Evolutionary conservation across 2,113 vertebrate species (phyloP).

Genomic region (human): DNA sequence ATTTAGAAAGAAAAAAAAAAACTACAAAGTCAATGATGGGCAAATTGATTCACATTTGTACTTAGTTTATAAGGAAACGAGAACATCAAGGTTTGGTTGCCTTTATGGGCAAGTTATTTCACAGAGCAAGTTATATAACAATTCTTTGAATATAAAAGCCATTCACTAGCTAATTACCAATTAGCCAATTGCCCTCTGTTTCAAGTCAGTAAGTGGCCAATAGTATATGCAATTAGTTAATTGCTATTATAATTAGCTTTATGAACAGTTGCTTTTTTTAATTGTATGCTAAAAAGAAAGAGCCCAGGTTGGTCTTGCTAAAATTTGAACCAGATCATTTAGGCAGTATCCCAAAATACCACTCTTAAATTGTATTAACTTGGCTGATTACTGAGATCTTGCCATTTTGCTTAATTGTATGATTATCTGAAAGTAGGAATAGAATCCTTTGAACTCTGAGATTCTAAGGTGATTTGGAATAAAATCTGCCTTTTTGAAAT

Average conservation of each 20-base stretch:
- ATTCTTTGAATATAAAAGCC: constrained; percentile 59
- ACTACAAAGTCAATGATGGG: neutral
- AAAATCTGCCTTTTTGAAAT: constrained; percentile 27
- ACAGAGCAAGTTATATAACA: constrained; percentile 51
- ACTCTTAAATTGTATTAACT: neutral
- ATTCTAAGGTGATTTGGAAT: neutral
- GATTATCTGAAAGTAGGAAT: neutral
- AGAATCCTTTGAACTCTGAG: neutral
- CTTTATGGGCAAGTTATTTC: constrained; percentile 25
- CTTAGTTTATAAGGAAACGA: neutral
- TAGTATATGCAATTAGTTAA: constrained; percentile 70
- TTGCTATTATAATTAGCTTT: constrained; percentile 64
- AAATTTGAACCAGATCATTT: constrained; percentile 29
- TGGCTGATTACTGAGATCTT: neutral
- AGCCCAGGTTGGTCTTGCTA: constrained; percentile 25
- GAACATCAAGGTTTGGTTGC: neutral
- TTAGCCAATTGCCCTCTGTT: constrained; percentile 63
- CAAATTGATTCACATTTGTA: neutral
- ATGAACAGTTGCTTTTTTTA: constrained; percentile 25
- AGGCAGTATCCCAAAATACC: neutral
- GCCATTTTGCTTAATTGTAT: neutral
- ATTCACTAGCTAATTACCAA: constrained; percentile 73
- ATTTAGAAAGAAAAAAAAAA: neutral
- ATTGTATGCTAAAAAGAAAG: constrained; percentile 1
- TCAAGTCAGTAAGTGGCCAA: constrained; percentile 69